Evolutionary conservation across 2,888 invertebrate genomes (phyloP).

Genomic region (Byasa hedistus): DNA sequence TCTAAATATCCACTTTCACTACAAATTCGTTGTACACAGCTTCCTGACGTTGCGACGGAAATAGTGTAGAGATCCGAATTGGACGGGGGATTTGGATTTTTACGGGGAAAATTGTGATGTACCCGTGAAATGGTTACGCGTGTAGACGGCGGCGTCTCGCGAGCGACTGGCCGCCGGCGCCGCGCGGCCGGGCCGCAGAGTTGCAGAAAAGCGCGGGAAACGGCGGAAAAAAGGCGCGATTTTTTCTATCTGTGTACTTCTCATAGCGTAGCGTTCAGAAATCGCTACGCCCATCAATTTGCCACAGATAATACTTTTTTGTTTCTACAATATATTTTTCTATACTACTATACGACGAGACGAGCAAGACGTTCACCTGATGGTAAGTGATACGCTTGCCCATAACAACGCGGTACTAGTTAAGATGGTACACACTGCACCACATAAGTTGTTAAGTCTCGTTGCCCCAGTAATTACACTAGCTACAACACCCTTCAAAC

Average conservation of each 20-base stretch:
- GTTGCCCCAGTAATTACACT: too few species aligned
- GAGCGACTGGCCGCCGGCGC: conserved; percentile 21
- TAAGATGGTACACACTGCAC: too few species aligned
- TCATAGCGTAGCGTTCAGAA: conserved; percentile 12
- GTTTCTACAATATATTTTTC: too few species aligned
- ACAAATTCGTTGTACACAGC: conserved; percentile 13
- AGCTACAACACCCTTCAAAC: too few species aligned
- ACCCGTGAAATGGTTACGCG: conserved; percentile 1
- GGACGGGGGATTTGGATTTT: conserved; percentile 13
- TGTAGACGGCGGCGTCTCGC: conserved; percentile 7
- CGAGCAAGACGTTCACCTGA: too few species aligned
- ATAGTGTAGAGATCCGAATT: conserved; percentile 12
- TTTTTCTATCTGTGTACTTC: conserved; percentile 23
- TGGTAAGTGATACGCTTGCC: too few species aligned
- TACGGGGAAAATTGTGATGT: conserved; percentile 13
- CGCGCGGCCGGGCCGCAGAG: conserved; percentile 20
- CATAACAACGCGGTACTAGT: too few species aligned
- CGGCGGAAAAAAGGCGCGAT: conserved; percentile 16
- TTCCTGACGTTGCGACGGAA: conserved; percentile 4
- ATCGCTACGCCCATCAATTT: conserved; percentile 14
- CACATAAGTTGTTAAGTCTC: too few species aligned
- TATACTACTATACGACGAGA: too few species aligned
- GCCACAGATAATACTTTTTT: conserved; percentile 2
- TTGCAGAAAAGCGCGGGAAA: conserved; percentile 31
- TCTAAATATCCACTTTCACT: conserved; percentile 23